These are phyloP conservation scores for Meandrusa payeni DNA, from an alignment of 2,888 invertebrate genomes.

Conservation along the genomic window DNA sequence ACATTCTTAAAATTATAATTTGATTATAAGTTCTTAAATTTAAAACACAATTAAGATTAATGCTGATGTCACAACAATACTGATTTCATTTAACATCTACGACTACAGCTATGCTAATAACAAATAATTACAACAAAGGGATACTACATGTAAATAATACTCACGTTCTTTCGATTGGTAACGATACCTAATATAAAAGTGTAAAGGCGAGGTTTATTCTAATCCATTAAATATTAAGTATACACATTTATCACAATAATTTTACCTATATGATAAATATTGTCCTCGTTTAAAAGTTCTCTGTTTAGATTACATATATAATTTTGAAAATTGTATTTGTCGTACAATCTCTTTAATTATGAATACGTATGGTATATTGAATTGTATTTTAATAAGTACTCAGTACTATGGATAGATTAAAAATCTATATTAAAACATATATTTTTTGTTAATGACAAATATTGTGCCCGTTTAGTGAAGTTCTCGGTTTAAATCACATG, in stretches of 20 bases:
- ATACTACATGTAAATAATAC: constrained; percentile 19
- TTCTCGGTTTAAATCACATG: constrained; percentile 2
- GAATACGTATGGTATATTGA: no score
- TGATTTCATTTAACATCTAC: constrained; percentile 22
- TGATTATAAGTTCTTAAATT: constrained; percentile 6
- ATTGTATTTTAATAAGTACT: neutral
- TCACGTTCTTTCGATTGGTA: constrained; percentile 17
- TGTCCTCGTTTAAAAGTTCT: constrained; percentile 1
- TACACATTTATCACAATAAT: constrained; percentile 22
- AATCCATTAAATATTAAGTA: constrained; percentile 23
- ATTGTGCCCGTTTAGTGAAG: neutral
- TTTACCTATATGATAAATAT: constrained; percentile 2
- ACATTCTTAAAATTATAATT: constrained; percentile 6
- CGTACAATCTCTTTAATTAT: no score
- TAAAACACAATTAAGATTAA: constrained; percentile 11
- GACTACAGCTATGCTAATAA: constrained; percentile 22
- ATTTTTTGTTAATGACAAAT: neutral
- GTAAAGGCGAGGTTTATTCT: constrained; percentile 23
- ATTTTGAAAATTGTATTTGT: constrained; percentile 3
- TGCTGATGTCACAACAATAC: constrained; percentile 23
- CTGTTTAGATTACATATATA: neutral
- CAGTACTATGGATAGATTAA: no score
- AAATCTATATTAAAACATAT: no score
- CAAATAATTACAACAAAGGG: constrained; percentile 23
- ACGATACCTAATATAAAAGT: constrained; percentile 19